Percentiles rank a stretch among this genome's conserved stretches.
phyloP scores from a whole-genome alignment of 2,888 invertebrate genomes.

The Xylophagus ater region DNA sequence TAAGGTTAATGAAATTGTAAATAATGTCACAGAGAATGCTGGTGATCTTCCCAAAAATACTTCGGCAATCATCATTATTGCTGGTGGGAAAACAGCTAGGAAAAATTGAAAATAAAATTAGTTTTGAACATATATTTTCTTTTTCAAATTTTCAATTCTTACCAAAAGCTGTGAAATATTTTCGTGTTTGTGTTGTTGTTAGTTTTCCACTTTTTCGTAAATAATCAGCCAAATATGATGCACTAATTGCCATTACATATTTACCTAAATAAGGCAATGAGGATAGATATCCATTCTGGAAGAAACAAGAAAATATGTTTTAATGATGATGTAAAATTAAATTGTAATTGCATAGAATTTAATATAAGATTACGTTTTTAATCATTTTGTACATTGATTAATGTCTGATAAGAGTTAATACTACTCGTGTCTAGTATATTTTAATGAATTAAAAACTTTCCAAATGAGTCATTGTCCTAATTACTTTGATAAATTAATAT shows the following conservation, averaged over 20 bases:
- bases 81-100: constrained; percentile 51
- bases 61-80: constrained; percentile 62
- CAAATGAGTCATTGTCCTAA: too few relatives aligned
- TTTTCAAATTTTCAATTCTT: constrained; percentile 25
- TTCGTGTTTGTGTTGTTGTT: constrained; percentile 62
- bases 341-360: not conserved
- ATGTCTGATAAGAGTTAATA: too few relatives aligned
- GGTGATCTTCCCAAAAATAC: constrained; percentile 65
- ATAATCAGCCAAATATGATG: constrained; percentile 63
- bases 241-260: constrained; percentile 65
- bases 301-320: constrained; percentile 18
- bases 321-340: not conserved
- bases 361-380: too few relatives aligned
- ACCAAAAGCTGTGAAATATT: constrained; percentile 55
- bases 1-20: constrained; percentile 67
- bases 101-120: constrained; percentile 9
- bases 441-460: too few relatives aligned
- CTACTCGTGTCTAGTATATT: too few relatives aligned
- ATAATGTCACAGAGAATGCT: constrained; percentile 64
- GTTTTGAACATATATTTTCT: too few relatives aligned
- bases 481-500: too few relatives aligned
- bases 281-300: constrained; percentile 68
- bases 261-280: constrained; percentile 80
- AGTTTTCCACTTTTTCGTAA: constrained; percentile 54
- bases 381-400: too few relatives aligned